These are phyloP conservation scores for Zootoca vivipara DNA, from an alignment of 2,113 vertebrate genomes.

Conservation along the genomic window DNA sequence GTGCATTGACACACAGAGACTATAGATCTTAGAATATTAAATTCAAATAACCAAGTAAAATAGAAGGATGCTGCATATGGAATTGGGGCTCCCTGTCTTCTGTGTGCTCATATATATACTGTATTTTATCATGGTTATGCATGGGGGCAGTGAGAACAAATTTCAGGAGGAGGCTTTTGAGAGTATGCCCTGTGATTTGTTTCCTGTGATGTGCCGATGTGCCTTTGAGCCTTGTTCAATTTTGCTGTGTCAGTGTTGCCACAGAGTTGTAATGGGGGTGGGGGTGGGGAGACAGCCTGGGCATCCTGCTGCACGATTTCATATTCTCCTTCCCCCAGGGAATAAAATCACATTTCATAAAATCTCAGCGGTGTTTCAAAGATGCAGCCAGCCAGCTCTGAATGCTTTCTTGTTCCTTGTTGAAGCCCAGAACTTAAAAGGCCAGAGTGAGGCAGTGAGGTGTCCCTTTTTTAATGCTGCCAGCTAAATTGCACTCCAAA, in stretches of 20 bases:
- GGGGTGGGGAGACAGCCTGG: not conserved
- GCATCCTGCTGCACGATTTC: not conserved
- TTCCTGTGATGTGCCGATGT: not conserved
- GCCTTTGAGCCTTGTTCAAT: not conserved
- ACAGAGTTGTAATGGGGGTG: not conserved
- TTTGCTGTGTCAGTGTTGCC: not conserved
- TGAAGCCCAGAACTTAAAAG: not conserved
- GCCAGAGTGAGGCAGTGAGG: not conserved
- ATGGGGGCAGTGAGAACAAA: not conserved
- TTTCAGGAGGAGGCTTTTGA: not conserved
- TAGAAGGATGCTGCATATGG: fast-evolving
- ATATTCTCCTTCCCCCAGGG: no score
- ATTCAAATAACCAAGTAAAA: not conserved
- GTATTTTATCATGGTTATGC: not conserved
- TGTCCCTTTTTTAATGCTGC: not conserved
- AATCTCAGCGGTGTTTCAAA: not conserved
- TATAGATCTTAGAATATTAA: not conserved
- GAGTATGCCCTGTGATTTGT: no score
- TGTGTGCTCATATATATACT: not conserved
- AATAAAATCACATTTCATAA: not conserved
- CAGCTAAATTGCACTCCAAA: not conserved
- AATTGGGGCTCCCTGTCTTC: not conserved
- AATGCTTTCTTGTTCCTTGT: not conserved
- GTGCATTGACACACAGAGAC: not conserved
- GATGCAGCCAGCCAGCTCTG: not conserved